Percentiles rank a stretch among this genome's conserved stretches.
phyloP scores from a whole-genome alignment of 2,888 invertebrate genomes.

The Rhyacophila evoluta region DNA sequence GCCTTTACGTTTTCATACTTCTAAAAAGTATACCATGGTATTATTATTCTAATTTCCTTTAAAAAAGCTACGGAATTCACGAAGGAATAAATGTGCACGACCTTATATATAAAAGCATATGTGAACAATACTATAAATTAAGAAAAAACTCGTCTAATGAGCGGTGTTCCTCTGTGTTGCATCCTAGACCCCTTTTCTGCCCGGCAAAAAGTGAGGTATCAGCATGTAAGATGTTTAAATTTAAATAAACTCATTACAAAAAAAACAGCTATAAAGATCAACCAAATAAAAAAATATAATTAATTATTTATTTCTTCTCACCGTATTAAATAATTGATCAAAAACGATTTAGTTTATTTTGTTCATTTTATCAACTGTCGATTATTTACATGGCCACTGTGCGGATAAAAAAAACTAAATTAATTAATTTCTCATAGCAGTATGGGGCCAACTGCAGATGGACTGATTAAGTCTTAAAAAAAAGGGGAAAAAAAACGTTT shows the following conservation, averaged over 20 bases:
- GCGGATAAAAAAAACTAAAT: background rate
- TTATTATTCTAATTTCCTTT: too few relatives aligned
- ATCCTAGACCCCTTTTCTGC: too few relatives aligned
- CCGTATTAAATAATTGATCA: background rate
- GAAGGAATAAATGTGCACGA: too few relatives aligned
- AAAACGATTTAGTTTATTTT: background rate
- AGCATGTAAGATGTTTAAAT: too few relatives aligned
- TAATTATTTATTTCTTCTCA: background rate
- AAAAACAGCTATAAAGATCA: background rate
- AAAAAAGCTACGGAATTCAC: too few relatives aligned
- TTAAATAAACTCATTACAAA: background rate
- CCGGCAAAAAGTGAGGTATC: too few relatives aligned
- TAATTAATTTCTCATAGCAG: background rate
- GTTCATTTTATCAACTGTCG: background rate
- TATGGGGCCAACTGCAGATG: background rate
- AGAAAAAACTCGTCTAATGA: too few relatives aligned
- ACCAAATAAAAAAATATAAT: background rate
- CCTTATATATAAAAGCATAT: too few relatives aligned
- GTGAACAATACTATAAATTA: too few relatives aligned
- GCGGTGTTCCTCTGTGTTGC: too few relatives aligned
- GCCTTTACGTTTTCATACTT: too few relatives aligned
- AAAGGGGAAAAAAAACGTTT: background rate
- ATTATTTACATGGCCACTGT: constrained; percentile 1
- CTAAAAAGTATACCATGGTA: too few relatives aligned
- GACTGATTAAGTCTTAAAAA: background rate